These are phyloP conservation scores for Sapajus apella DNA, from an alignment of 2,113 vertebrate species.

Conservation along the genomic window DNA sequence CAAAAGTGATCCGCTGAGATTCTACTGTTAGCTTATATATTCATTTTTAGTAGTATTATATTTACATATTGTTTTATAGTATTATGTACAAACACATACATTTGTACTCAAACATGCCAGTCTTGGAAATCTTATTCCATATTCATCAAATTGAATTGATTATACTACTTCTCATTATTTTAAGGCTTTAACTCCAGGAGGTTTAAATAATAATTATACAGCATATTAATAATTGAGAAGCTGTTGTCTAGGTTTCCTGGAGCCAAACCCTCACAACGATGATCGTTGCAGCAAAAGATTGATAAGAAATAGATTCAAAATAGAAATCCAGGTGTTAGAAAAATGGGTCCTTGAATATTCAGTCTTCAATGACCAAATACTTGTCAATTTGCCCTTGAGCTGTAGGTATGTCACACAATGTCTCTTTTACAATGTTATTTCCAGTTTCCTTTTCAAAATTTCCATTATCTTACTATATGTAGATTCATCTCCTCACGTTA, in stretches of 20 bases:
- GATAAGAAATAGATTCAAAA: conserved; percentile 13
- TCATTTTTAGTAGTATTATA: background rate
- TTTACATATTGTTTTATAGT: background rate
- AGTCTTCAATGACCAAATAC: background rate
- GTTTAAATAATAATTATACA: conserved; percentile 39
- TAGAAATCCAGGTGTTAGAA: background rate
- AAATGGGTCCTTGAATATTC: background rate
- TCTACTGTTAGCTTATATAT: background rate
- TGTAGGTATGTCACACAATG: background rate
- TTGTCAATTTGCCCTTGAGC: background rate
- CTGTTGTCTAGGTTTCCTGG: background rate
- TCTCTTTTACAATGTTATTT: too few relatives aligned
- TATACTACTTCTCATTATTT: background rate
- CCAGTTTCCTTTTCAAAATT: background rate
- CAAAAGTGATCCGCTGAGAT: background rate
- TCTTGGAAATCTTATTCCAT: background rate
- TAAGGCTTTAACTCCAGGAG: conserved; percentile 11
- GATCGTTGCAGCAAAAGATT: background rate
- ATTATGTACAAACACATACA: background rate
- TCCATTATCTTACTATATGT: background rate
- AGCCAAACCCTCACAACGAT: background rate
- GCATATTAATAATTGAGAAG: conserved; percentile 4
- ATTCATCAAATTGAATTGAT: background rate
- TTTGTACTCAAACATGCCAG: background rate
- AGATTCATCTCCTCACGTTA: background rate